Evolutionary conservation across 2,888 invertebrate species (phyloP).

Genomic region (Sylvicola cinctus): DNA sequence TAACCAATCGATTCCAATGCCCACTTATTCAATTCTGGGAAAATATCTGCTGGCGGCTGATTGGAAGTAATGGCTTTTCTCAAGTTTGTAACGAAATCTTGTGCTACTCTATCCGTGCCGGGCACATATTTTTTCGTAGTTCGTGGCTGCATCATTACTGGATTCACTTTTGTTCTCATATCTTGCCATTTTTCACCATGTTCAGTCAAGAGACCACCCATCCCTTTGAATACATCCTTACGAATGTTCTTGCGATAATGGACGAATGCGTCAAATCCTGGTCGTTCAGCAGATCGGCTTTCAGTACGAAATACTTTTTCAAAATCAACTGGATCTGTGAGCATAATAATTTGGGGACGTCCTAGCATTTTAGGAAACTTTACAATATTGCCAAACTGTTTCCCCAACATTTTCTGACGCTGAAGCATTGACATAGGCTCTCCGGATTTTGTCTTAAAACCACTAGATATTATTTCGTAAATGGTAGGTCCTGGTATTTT

Average conservation of each 20-base stretch:
- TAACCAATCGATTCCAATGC: conserved; percentile 31
- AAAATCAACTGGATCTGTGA: conserved; percentile 29
- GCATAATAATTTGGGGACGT: conserved; percentile 17
- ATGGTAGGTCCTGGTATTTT: conserved; percentile 3
- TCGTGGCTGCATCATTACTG: conserved; percentile 40
- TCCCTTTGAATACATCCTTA: conserved; percentile 9
- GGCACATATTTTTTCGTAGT: conserved; percentile 30
- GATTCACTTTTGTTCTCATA: conserved; percentile 43
- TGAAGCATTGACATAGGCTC: too few species aligned
- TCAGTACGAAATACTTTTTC: conserved; percentile 26
- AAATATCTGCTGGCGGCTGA: conserved; percentile 26
- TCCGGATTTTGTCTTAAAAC: too few species aligned
- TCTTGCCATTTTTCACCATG: conserved; percentile 45
- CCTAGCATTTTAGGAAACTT: conserved; percentile 18
- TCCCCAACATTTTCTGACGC: not conserved
- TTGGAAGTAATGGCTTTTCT: conserved; percentile 6
- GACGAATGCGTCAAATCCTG: conserved; percentile 18
- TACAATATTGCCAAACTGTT: conserved; percentile 20
- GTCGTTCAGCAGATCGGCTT: conserved; percentile 25
- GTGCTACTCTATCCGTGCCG: conserved; percentile 29
- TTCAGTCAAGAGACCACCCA: conserved; percentile 11
- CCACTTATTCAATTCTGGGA: conserved; percentile 30
- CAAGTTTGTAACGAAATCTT: conserved; percentile 19
- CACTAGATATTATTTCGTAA: too few species aligned
- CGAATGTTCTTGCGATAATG: conserved; percentile 18